A percentile compares a stretch with the other conserved stretches of the same genome.
Conservation (phyloP, 2,113 vertebrate species). For the Semnopithecus entellus region DNA sequence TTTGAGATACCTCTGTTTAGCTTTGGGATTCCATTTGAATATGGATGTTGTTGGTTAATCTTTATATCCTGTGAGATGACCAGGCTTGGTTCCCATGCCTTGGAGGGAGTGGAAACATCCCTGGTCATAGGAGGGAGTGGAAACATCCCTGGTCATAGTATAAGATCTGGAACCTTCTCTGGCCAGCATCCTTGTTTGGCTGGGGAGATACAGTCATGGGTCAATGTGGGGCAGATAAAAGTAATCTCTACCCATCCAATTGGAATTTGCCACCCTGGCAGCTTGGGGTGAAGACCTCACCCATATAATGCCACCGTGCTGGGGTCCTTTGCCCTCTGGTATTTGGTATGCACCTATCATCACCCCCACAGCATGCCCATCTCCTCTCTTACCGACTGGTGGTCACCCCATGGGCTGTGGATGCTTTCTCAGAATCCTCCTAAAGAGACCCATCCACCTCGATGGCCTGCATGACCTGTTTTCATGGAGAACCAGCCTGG, state of each 20-base stretch:
- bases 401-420: background rate
- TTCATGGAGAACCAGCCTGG: background rate
- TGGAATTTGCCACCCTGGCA: background rate
- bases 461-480: background rate
- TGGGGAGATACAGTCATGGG: background rate
- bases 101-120: background rate
- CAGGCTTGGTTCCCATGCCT: background rate
- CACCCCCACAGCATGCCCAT: too few relatives aligned
- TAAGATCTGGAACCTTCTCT: background rate
- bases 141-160: background rate
- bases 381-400: background rate
- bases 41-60: background rate
- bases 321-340: background rate
- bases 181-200: background rate
- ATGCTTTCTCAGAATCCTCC: background rate
- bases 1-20: background rate
- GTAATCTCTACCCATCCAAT: background rate
- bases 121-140: background rate
- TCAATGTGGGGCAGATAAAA: accelerated
- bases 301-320: background rate
- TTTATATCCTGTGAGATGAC: background rate
- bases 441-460: background rate
- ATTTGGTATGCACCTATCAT: too few relatives aligned
- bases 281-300: background rate
- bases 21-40: background rate